Evolutionary conservation across 2,888 invertebrate genomes (phyloP).

Genomic region (Temnothorax rugatulus): DNA sequence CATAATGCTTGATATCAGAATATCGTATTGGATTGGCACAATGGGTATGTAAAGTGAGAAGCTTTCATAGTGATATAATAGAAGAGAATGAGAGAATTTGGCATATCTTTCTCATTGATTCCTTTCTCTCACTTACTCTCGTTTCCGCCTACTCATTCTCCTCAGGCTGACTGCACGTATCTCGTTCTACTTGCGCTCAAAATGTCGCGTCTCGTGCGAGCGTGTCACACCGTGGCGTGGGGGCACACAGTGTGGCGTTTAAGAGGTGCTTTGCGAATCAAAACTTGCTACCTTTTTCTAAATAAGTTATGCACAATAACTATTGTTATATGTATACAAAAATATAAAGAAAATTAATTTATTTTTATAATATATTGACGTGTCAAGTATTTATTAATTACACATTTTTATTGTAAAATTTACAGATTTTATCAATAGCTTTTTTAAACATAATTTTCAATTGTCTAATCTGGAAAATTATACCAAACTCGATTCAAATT

Average conservation of each 20-base stretch:
- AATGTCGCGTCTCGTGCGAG: constrained; percentile 14
- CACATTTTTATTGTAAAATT: not conserved
- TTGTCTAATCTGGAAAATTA: too few species aligned
- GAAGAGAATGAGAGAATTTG: not conserved
- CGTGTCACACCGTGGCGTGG: not conserved
- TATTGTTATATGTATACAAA: too few species aligned
- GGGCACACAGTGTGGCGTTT: not conserved
- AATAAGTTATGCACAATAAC: too few species aligned
- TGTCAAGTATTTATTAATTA: too few species aligned
- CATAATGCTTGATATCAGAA: not conserved
- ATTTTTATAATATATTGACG: too few species aligned
- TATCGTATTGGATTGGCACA: constrained; percentile 1
- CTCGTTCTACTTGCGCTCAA: constrained; percentile 35
- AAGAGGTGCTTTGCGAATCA: constrained; percentile 1
- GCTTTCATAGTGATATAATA: not conserved
- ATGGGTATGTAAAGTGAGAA: not conserved
- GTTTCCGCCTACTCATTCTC: not conserved
- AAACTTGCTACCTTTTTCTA: constrained; percentile 1
- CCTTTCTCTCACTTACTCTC: constrained; percentile 22
- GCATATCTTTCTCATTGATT: constrained; percentile 3
- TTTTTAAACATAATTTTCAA: not conserved
- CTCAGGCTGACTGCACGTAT: constrained; percentile 18
- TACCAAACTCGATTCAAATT: too few species aligned
- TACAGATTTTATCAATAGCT: constrained; percentile 1
- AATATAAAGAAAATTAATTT: too few species aligned